Conservation (phyloP, 2,113 vertebrate species). For the Crotalus horridus region DNA sequence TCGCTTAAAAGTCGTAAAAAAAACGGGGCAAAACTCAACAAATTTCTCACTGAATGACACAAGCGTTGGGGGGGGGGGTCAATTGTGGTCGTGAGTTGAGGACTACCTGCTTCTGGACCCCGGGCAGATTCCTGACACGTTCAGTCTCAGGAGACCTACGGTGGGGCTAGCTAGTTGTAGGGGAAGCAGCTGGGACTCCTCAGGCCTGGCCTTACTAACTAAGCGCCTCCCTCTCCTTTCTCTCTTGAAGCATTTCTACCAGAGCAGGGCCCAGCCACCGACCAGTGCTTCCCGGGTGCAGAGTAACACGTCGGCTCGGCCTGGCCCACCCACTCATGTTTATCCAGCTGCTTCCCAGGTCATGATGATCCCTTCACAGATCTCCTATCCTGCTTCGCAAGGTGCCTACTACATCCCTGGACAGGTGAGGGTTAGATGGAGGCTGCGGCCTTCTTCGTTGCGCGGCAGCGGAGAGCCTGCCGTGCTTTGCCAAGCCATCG, state of each 20-base stretch:
- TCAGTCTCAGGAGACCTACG: not conserved
- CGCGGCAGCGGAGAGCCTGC: not conserved
- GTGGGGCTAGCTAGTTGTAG: not conserved
- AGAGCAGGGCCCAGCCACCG: constrained; percentile 84
- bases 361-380: constrained; percentile 96
- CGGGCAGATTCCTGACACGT: not conserved
- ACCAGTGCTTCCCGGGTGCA: constrained; percentile 83
- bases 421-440: constrained; percentile 77
- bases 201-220: constrained; percentile 23
- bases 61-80: not conserved
- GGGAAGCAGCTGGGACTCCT: not conserved
- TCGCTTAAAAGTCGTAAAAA: not conserved
- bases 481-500: not conserved
- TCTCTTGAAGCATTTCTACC: constrained; percentile 85
- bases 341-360: constrained; percentile 93
- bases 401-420: constrained; percentile 90
- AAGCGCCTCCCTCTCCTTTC: constrained; percentile 28
- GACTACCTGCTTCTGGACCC: not conserved
- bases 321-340: constrained; percentile 88
- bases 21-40: not conserved
- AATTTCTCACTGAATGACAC: not conserved
- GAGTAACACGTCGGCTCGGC: constrained; percentile 81
- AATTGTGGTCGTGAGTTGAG: not conserved
- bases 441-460: not conserved
- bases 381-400: constrained; percentile 87